Conservation (phyloP, 2,888 invertebrate species). For the Crepidodera aurea region DNA sequence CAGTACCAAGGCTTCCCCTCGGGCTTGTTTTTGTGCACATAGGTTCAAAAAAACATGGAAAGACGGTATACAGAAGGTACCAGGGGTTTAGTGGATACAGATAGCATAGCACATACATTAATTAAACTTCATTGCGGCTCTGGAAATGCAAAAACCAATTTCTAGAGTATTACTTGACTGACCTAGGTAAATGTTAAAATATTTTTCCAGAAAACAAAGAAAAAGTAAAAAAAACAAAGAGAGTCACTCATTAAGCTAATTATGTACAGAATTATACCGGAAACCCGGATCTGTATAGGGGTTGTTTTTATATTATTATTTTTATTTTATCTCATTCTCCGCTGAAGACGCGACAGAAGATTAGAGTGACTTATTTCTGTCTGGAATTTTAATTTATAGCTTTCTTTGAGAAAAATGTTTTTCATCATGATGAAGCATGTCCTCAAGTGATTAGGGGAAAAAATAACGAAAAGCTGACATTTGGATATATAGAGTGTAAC, state of each 20-base stretch:
- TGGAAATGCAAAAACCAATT: too few species aligned
- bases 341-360: constrained; percentile 24
- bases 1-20: too few species aligned
- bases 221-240: too few species aligned
- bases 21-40: too few species aligned
- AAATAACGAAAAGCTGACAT: constrained; percentile 4
- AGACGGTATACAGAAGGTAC: too few species aligned
- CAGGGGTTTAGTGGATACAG: too few species aligned
- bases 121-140: too few species aligned
- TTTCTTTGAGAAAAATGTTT: constrained; percentile 24
- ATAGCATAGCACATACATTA: too few species aligned
- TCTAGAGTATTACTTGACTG: too few species aligned
- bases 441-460: constrained; percentile 13
- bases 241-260: neutral
- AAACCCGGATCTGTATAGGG: neutral
- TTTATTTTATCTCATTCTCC: constrained; percentile 29
- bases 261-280: neutral
- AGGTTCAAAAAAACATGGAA: too few species aligned
- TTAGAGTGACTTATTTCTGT: constrained; percentile 36
- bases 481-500: neutral
- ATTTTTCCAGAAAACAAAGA: too few species aligned
- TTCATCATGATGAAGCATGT: constrained; percentile 27
- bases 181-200: too few species aligned
- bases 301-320: constrained; percentile 15
- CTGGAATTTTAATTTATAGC: constrained; percentile 27